phyloP scores from a whole-genome alignment of 2,888 invertebrate genomes.

The Terebella lapidaria region DNA sequence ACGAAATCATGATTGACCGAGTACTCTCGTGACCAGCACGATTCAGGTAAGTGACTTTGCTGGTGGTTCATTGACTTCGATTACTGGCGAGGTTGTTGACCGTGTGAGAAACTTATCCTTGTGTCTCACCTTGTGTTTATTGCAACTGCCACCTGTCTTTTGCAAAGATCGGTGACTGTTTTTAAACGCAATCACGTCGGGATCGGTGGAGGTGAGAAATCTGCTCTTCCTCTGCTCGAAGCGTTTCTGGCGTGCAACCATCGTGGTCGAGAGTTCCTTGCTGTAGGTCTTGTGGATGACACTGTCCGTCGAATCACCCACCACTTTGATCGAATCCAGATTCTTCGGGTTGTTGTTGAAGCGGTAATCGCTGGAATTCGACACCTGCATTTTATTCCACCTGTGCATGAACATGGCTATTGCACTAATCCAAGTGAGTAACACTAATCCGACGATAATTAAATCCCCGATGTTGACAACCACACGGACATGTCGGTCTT shows the following conservation, averaged over 20 bases:
- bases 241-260: slow-evolving; percentile 23
- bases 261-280: slow-evolving; percentile 19
- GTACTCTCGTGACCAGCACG: too few species aligned
- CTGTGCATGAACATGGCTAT: slow-evolving; percentile 45
- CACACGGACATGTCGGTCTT: too few species aligned
- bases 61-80: too few species aligned
- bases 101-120: too few species aligned
- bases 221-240: slow-evolving; percentile 27
- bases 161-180: too few species aligned
- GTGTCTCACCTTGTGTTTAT: too few species aligned
- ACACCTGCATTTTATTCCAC: slow-evolving; percentile 47
- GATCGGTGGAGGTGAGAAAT: too few species aligned
- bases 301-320: slow-evolving; percentile 48
- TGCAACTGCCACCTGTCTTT: too few species aligned
- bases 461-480: slow-evolving; percentile 24
- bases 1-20: too few species aligned
- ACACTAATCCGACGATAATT: slow-evolving; percentile 15
- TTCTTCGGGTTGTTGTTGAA: slow-evolving; percentile 47
- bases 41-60: too few species aligned
- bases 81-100: too few species aligned
- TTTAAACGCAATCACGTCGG: too few species aligned
- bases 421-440: slow-evolving; percentile 40
- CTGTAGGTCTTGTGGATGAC: slow-evolving; percentile 49
- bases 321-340: slow-evolving; percentile 42
- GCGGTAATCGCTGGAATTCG: slow-evolving; percentile 43